Conservation (phyloP, 1,140 invertebrate genomes). For the Drosophila lowei region DNA sequence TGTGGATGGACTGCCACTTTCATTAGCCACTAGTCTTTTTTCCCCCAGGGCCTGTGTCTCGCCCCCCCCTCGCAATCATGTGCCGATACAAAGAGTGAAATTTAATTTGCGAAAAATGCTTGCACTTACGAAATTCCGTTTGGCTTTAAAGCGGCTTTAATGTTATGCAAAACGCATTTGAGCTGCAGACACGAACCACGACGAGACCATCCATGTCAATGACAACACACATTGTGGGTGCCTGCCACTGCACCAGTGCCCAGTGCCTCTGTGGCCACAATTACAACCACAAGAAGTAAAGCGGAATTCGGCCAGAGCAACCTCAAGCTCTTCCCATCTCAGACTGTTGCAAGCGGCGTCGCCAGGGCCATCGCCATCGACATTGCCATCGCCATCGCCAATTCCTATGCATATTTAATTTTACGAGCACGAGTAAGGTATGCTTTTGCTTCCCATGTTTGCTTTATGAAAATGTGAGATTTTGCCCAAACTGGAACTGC, state of each 20-base stretch:
- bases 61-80: no score
- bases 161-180: conserved; percentile 73
- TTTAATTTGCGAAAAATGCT: conserved; percentile 43
- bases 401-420: conserved; percentile 77
- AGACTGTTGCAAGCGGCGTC: conserved; percentile 40
- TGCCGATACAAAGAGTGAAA: neutral
- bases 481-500: conserved; percentile 17
- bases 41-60: no score
- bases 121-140: conserved; percentile 46
- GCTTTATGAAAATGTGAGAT: conserved; percentile 76
- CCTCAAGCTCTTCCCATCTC: conserved; percentile 5
- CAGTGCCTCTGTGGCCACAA: conserved; percentile 20
- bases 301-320: conserved; percentile 47
- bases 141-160: conserved; percentile 61
- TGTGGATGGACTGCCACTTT: no score
- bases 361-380: conserved; percentile 17
- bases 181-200: conserved; percentile 57
- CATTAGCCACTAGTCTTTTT: no score
- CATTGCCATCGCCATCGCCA: conserved; percentile 19
- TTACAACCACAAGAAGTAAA: conserved; percentile 53
- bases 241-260: neutral
- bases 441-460: conserved; percentile 74
- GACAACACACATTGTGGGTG: conserved; percentile 27
- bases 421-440: conserved; percentile 43
- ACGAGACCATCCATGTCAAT: conserved; percentile 66